phyloP scores from a whole-genome alignment of 2,113 vertebrate species.

The Budorcas taxicolor region DNA sequence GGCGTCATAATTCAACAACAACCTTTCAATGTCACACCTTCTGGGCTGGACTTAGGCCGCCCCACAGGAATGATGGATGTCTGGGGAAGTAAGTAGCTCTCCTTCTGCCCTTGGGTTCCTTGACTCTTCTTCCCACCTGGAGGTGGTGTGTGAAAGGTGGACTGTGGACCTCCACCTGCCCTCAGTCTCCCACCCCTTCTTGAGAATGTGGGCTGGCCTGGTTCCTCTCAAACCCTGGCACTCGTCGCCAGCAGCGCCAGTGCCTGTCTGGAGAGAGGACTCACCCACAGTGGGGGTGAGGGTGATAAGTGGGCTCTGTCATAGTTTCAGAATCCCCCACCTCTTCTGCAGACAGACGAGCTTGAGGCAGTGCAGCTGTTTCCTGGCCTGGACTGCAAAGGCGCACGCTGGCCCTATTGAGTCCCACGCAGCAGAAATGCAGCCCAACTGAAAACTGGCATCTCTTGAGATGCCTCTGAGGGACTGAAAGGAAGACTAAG shows the following conservation, averaged over 20 bases:
- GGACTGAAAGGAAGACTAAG: background rate
- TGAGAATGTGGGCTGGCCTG: background rate
- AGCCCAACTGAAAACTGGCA: background rate
- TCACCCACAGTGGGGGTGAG: background rate
- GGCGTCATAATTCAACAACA: no score
- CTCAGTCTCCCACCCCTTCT: background rate
- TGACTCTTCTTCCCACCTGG: background rate
- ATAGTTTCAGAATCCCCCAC: background rate
- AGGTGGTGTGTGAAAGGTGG: background rate
- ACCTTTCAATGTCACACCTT: background rate
- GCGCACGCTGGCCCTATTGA: background rate
- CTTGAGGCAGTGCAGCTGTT: background rate
- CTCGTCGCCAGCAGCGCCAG: background rate
- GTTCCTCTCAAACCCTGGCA: background rate
- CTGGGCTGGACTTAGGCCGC: accelerated
- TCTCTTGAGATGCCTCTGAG: background rate
- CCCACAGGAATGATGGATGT: background rate
- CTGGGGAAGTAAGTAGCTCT: background rate
- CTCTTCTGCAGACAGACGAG: background rate
- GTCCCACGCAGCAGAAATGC: background rate
- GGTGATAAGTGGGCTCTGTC: background rate
- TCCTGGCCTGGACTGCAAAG: background rate
- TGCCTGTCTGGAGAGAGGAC: background rate
- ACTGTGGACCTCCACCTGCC: background rate
- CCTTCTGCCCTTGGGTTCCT: background rate